Evolutionary conservation across 2,797 vertebrate genomes (phyloP).

Genomic region (Poeciliopsis turneri): DNA sequence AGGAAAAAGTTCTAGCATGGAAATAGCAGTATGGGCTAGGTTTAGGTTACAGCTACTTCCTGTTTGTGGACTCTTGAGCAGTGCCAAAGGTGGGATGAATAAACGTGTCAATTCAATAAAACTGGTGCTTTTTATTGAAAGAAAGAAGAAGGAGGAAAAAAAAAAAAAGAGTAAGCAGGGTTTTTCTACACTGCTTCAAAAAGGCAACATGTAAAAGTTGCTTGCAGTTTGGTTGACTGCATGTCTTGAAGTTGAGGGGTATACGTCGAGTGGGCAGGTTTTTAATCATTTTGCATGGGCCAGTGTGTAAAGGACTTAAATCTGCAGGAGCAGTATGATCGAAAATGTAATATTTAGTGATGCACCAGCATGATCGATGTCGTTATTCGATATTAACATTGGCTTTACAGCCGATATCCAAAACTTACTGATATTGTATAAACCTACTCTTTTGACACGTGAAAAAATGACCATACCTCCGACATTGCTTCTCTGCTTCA

Average conservation of each 20-base stretch:
- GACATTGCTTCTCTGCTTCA: too few relatives aligned
- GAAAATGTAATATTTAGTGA: not conserved
- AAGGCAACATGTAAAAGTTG: conserved; percentile 4
- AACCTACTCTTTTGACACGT: not conserved
- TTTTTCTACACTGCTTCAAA: conserved; percentile 17
- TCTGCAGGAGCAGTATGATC: not conserved
- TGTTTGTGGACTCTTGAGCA: conserved; percentile 47
- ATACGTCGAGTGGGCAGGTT: not conserved
- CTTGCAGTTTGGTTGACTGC: conserved; percentile 18
- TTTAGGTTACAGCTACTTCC: conserved; percentile 46
- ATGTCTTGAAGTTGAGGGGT: not conserved
- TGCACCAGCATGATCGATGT: not conserved
- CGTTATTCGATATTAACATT: not conserved
- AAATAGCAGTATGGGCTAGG: conserved; percentile 51
- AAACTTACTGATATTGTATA: not conserved
- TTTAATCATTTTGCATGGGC: not conserved
- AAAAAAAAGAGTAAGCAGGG: conserved; percentile 4
- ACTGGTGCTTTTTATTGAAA: conserved; percentile 22
- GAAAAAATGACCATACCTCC: too few relatives aligned
- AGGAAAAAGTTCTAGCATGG: conserved; percentile 68
- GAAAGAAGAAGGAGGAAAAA: not conserved
- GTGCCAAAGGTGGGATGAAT: conserved; percentile 37
- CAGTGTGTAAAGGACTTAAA: not conserved
- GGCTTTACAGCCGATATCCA: not conserved
- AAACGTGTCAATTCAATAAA: conserved; percentile 35